A percentile compares a stretch with the other conserved stretches of the same genome.
phyloP scores from a whole-genome alignment of 2,797 vertebrate genomes.

The Gouania willdenowi region DNA sequence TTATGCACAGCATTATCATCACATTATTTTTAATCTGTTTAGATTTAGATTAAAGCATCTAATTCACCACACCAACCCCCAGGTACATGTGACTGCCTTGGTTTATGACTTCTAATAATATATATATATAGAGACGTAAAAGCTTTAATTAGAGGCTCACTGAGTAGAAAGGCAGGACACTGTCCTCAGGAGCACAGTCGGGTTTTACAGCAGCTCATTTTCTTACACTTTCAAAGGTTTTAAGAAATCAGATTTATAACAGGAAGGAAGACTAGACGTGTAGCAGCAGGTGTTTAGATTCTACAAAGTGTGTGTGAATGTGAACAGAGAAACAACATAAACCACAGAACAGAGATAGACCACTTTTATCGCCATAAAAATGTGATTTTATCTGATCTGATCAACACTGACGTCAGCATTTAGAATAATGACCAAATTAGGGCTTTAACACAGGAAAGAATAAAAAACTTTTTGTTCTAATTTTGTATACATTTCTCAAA shows the following conservation, averaged over 20 bases:
- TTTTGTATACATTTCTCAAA: no score
- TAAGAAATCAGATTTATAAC: conserved; percentile 68
- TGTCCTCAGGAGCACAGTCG: conserved; percentile 51
- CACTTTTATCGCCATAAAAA: no score
- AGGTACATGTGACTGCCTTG: conserved; percentile 48
- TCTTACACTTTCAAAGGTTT: conserved; percentile 76
- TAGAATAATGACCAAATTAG: no score
- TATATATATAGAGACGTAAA: conserved; percentile 61
- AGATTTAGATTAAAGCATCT: no score
- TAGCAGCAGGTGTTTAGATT: conserved; percentile 34
- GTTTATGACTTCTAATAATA: conserved; percentile 76
- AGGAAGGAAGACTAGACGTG: conserved; percentile 35
- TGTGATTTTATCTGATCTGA: no score
- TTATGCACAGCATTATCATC: conserved; percentile 2
- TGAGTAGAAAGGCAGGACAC: conserved; percentile 52
- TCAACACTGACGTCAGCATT: no score
- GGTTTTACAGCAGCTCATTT: conserved; percentile 77
- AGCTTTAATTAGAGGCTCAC: conserved; percentile 57
- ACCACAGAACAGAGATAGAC: no score
- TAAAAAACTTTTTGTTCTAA: no score
- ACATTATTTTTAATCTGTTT: conserved; percentile 24
- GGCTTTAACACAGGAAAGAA: no score
- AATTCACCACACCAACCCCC: conserved; percentile 19
- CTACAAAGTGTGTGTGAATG: conserved; percentile 6
- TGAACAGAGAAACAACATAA: no score